Evolutionary conservation across 30 jellyfish, hydroid and myxozoan species (phyloP).

Genomic region (Chrysaora quinquecirrha): DNA sequence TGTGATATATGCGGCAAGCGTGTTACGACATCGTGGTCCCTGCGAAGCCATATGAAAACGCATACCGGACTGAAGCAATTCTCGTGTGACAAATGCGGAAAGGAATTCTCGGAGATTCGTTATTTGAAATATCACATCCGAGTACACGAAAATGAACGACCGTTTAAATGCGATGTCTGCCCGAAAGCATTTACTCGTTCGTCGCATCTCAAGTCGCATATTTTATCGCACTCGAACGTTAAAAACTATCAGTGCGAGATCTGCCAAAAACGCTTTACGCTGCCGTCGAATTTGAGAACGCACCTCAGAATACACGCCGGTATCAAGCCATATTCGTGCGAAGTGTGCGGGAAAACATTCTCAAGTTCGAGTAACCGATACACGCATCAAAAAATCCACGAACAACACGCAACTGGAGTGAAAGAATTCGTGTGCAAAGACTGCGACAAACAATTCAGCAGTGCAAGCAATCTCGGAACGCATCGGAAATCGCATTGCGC

Average conservation of each 20-base stretch:
- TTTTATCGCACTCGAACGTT: conserved; percentile 43
- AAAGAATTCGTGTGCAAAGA: conserved; percentile 58
- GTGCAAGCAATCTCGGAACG: conserved; percentile 60
- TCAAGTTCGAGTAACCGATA: conserved; percentile 63
- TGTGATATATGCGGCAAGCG: conserved; percentile 76
- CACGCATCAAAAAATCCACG: conserved; percentile 72
- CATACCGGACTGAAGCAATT: conserved; percentile 39
- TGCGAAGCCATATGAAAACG: conserved; percentile 61
- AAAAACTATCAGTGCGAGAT: conserved; percentile 38
- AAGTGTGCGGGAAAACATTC: conserved; percentile 56
- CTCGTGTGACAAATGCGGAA: conserved; percentile 42
- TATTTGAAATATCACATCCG: conserved; percentile 57
- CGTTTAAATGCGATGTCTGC: conserved; percentile 52
- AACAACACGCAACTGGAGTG: conserved; percentile 57
- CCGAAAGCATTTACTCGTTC: conserved; percentile 74
- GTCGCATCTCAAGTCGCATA: conserved; percentile 61
- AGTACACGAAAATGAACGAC: conserved; percentile 66
- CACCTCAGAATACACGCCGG: conserved; percentile 65
- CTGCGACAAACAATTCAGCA: conserved; percentile 57
- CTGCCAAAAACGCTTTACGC: conserved; percentile 48
- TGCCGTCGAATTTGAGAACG: conserved; percentile 52
- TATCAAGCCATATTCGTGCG: conserved; percentile 62
- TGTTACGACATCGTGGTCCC: conserved; percentile 65
- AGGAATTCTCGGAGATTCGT: conserved; percentile 49
- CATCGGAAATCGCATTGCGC: conserved; percentile 60